Conservation (phyloP, 2,888 invertebrate species). For the Nesidiocoris tenuis region DNA sequence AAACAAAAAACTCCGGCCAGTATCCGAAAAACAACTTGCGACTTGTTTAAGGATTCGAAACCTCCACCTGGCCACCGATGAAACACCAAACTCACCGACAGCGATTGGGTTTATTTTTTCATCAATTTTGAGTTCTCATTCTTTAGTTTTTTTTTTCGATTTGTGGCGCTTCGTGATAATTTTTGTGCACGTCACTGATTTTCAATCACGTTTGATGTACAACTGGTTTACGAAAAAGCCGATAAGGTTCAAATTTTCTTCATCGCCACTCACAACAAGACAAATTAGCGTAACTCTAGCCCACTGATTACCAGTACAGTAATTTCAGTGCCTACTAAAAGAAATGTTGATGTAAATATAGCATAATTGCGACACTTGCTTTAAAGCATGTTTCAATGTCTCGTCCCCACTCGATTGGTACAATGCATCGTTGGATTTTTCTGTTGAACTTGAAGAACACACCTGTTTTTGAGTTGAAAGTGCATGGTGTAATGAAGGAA, state of each 20-base stretch:
- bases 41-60: slow-evolving; percentile 32
- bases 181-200: slow-evolving; percentile 31
- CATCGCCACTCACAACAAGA: slow-evolving; percentile 2
- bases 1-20: neutral
- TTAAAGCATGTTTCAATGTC: slow-evolving; percentile 43
- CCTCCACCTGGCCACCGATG: slow-evolving; percentile 18
- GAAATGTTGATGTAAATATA: slow-evolving; percentile 40
- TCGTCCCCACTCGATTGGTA: slow-evolving; percentile 32
- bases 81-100: slow-evolving; percentile 31
- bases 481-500: slow-evolving; percentile 34
- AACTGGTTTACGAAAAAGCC: slow-evolving; percentile 13
- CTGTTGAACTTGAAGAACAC: slow-evolving; percentile 8
- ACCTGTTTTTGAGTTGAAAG: slow-evolving; percentile 27
- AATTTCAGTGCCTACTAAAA: slow-evolving; percentile 8
- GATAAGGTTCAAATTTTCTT: neutral
- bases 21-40: slow-evolving; percentile 32
- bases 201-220: slow-evolving; percentile 23
- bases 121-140: neutral
- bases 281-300: slow-evolving; percentile 8
- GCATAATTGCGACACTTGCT: slow-evolving; percentile 46
- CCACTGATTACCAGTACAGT: slow-evolving; percentile 12
- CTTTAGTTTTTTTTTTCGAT: neutral
- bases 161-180: neutral
- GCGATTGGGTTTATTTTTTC: slow-evolving; percentile 20
- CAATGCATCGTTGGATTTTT: slow-evolving; percentile 32